These are phyloP conservation scores for Hirtodrosophila trivittata DNA, from an alignment of 2,888 invertebrate genomes.

Conservation along the genomic window DNA sequence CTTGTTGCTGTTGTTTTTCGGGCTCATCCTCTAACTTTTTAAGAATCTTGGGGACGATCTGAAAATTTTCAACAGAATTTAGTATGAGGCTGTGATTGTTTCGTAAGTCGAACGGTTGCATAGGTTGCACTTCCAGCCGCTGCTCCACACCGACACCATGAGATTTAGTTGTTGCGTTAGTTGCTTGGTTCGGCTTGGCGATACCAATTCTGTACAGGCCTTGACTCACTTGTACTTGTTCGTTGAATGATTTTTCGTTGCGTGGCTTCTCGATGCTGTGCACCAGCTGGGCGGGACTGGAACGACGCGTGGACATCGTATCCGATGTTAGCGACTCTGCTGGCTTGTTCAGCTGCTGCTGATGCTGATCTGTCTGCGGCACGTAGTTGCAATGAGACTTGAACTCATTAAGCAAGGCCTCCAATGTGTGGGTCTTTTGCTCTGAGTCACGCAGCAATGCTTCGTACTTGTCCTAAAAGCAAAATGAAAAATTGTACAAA, in stretches of 20 bases:
- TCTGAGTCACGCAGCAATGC: conserved; percentile 68
- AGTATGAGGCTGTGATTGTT: conserved; percentile 81
- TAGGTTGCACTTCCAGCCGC: conserved; percentile 41
- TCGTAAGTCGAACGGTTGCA: conserved; percentile 48
- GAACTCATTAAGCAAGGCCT: conserved; percentile 59
- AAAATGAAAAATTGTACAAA: background rate
- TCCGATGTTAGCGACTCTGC: conserved; percentile 42
- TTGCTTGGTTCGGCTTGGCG: conserved; percentile 42
- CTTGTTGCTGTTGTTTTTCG: conserved; percentile 62
- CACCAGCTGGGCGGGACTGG: conserved; percentile 52
- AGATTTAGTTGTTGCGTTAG: conserved; percentile 69
- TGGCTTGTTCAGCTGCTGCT: conserved; percentile 62
- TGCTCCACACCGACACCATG: conserved; percentile 50
- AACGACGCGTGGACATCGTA: conserved; percentile 52
- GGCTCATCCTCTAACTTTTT: conserved; percentile 56
- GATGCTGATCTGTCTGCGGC: conserved; percentile 38
- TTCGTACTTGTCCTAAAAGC: conserved; percentile 78
- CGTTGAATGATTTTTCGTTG: conserved; percentile 81
- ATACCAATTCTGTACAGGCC: conserved; percentile 83
- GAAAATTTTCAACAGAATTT: conserved; percentile 85
- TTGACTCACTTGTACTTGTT: conserved; percentile 83
- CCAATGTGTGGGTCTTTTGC: conserved; percentile 55
- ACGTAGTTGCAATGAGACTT: conserved; percentile 62
- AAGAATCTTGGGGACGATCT: conserved; percentile 82
- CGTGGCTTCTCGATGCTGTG: conserved; percentile 72